These are phyloP conservation scores for Amia ocellicauda DNA, from an alignment of 2,113 vertebrate genomes.

Conservation along the genomic window DNA sequence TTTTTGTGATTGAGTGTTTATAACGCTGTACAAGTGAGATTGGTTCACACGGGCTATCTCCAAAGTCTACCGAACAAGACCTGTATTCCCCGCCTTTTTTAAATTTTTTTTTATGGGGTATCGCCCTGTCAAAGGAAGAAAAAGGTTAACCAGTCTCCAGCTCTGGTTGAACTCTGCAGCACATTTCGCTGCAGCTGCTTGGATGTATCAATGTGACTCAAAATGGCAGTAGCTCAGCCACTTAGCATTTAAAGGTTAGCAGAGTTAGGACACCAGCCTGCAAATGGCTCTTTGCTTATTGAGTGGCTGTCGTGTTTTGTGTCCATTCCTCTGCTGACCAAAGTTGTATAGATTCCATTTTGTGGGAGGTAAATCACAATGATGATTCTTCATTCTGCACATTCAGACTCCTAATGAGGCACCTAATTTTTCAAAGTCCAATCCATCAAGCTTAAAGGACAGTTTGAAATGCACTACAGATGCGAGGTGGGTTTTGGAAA, in stretches of 20 bases:
- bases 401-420: slow-evolving; percentile 13
- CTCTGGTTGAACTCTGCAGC: background rate
- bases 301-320: slow-evolving; percentile 6
- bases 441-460: slow-evolving; percentile 14
- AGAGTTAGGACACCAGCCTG: slow-evolving; percentile 1
- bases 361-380: background rate
- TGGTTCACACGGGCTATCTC: no score
- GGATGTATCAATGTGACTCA: no score
- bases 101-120: background rate
- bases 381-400: slow-evolving; percentile 13
- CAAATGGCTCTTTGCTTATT: slow-evolving; percentile 3
- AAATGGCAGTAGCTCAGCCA: background rate
- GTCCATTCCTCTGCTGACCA: slow-evolving; percentile 3
- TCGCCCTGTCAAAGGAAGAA: background rate
- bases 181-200: background rate
- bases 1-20: no score
- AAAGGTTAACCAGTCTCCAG: background rate
- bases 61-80: no score
- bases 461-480: background rate
- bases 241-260: slow-evolving; percentile 18
- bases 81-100: no score
- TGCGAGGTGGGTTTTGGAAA: slow-evolving; percentile 5
- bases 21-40: no score
- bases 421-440: background rate
- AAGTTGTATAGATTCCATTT: slow-evolving; percentile 14